These are phyloP conservation scores for Plutella xylostella DNA, from an alignment of 2,888 invertebrate species.

Conservation along the genomic window DNA sequence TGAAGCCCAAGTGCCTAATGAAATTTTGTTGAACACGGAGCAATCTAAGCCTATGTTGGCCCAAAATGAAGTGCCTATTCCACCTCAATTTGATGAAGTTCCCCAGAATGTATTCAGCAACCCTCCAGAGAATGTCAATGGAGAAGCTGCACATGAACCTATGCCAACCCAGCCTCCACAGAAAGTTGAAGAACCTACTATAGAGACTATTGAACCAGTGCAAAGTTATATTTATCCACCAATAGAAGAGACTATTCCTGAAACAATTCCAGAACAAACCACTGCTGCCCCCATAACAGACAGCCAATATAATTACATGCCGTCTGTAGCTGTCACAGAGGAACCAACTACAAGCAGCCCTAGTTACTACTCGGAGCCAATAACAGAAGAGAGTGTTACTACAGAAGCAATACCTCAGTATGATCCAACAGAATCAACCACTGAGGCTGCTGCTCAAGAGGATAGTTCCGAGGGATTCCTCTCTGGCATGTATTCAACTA, in stretches of 20 bases:
- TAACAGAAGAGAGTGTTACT: too few relatives aligned
- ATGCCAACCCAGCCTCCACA: too few relatives aligned
- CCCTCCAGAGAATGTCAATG: not conserved
- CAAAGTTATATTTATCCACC: too few relatives aligned
- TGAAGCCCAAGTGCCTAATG: slow-evolving; percentile 20
- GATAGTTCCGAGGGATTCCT: slow-evolving; percentile 32
- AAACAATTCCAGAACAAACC: too few relatives aligned
- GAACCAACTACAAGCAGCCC: too few relatives aligned
- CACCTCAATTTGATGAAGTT: not conserved
- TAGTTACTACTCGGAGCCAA: too few relatives aligned
- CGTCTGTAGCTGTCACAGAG: too few relatives aligned
- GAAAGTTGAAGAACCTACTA: not conserved
- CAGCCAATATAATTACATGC: too few relatives aligned
- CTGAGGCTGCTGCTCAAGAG: slow-evolving; percentile 16
- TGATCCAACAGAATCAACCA: slow-evolving; percentile 8
- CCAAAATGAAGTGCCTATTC: slow-evolving; percentile 1
- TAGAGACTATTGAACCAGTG: not conserved
- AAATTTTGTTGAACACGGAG: slow-evolving; percentile 9
- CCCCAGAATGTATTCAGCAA: not conserved
- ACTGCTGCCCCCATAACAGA: too few relatives aligned
- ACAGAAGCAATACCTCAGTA: too few relatives aligned
- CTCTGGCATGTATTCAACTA: slow-evolving; percentile 40
- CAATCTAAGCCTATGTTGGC: not conserved
- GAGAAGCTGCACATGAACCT: not conserved
- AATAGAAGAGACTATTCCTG: too few relatives aligned